phyloP scores from a whole-genome alignment of 2,888 invertebrate species.

The Cepaea hortensis region DNA sequence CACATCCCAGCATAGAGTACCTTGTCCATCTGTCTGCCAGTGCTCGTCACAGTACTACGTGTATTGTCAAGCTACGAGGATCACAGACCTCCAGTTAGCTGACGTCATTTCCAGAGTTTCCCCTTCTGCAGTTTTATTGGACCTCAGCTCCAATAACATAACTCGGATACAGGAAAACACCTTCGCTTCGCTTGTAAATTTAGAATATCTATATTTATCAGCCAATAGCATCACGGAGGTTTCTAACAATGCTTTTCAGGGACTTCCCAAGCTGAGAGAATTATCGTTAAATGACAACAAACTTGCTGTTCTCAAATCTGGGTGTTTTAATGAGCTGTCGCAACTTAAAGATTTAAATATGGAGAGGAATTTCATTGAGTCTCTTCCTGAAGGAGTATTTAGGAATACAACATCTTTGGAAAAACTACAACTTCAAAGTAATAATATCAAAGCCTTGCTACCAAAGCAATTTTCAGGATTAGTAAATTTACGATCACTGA shows the following conservation, averaged over 20 bases:
- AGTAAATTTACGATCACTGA: conserved; percentile 12
- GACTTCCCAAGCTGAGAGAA: conserved; percentile 52
- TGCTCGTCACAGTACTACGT: conserved; percentile 60
- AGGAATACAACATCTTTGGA: conserved; percentile 40
- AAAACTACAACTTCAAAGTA: conserved; percentile 44
- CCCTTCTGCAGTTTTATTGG: conserved; percentile 59
- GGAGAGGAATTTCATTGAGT: conserved; percentile 24
- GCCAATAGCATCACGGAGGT: conserved; percentile 54
- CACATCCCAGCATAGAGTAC: neutral
- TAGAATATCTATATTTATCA: conserved; percentile 55
- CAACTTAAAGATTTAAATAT: conserved; percentile 57
- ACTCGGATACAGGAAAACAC: conserved; percentile 41
- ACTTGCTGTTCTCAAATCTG: conserved; percentile 49
- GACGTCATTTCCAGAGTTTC: conserved; percentile 54
- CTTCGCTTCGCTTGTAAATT: conserved; percentile 54
- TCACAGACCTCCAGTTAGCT: conserved; percentile 54
- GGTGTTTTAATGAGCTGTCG: conserved; percentile 51
- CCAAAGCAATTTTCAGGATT: conserved; percentile 34
- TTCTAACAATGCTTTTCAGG: conserved; percentile 42
- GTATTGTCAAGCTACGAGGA: conserved; percentile 59
- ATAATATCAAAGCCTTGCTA: conserved; percentile 11
- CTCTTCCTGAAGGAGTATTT: conserved; percentile 17
- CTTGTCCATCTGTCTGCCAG: conserved; percentile 60
- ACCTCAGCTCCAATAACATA: conserved; percentile 58
- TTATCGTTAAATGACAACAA: conserved; percentile 57